phyloP scores from a whole-genome alignment of 2,888 invertebrate genomes.

The Ophion costatus region DNA sequence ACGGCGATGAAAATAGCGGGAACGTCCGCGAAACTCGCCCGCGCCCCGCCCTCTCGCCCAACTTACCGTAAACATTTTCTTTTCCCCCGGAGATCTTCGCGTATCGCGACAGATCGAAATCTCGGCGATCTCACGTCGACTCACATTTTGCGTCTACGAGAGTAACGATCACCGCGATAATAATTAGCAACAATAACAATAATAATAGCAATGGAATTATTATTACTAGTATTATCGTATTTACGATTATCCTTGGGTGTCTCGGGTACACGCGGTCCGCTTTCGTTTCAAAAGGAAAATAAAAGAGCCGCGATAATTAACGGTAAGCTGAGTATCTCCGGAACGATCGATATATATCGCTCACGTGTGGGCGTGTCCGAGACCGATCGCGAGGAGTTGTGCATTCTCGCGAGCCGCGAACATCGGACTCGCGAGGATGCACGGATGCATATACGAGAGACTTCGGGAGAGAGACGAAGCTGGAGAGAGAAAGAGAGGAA shows the following conservation, averaged over 20 bases:
- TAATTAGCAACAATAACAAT: background rate
- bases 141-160: background rate
- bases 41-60: background rate
- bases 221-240: conserved; percentile 21
- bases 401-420: conserved; percentile 71
- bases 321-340: conserved; percentile 64
- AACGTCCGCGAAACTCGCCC: background rate
- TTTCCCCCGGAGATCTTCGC: background rate
- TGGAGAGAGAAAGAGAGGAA: conserved; percentile 29
- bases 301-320: conserved; percentile 72
- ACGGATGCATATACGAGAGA: conserved; percentile 37
- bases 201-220: conserved; percentile 12
- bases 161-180: background rate
- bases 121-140: background rate
- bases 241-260: conserved; percentile 20
- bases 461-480: conserved; percentile 15
- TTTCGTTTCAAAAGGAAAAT: conserved; percentile 68
- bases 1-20: background rate
- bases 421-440: conserved; percentile 40
- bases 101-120: background rate
- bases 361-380: conserved; percentile 64
- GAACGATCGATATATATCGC: conserved; percentile 64
- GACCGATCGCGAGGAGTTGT: conserved; percentile 62
- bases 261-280: conserved; percentile 23
- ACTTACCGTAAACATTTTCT: background rate